Conservation (phyloP, 2,888 invertebrate species). For the Cyclophora punctaria region DNA sequence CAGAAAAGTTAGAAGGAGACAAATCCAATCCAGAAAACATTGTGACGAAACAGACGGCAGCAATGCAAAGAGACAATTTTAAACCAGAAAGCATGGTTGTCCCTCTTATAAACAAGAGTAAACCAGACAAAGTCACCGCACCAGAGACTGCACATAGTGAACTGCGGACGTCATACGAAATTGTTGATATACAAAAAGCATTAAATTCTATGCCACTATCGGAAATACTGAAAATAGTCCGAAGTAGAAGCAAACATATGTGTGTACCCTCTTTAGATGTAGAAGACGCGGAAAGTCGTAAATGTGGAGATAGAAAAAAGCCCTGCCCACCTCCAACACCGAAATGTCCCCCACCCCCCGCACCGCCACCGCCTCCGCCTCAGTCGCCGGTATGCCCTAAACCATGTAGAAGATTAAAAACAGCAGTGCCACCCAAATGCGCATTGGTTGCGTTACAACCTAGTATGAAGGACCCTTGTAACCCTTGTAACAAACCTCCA, state of each 20-base stretch:
- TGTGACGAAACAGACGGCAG: neutral
- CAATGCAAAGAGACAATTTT: neutral
- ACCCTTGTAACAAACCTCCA: no score
- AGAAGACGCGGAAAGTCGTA: slow-evolving; percentile 17
- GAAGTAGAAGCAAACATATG: slow-evolving; percentile 6
- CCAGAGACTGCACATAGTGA: neutral
- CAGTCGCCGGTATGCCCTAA: slow-evolving; percentile 14
- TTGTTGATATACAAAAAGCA: neutral
- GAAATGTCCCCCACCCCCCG: slow-evolving; percentile 16
- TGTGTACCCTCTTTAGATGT: neutral
- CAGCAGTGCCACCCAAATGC: no score
- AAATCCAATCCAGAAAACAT: no score
- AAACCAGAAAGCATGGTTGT: neutral
- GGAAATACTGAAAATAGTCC: slow-evolving; percentile 37
- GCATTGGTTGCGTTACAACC: no score
- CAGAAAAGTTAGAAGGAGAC: no score
- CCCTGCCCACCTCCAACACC: slow-evolving; percentile 24
- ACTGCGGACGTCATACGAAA: neutral
- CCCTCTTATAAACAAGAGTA: neutral
- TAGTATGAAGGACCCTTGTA: no score
- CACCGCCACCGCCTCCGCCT: slow-evolving; percentile 6
- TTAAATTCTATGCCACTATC: slow-evolving; percentile 29
- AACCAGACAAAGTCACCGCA: neutral
- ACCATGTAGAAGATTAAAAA: slow-evolving; percentile 13
- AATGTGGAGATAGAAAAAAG: slow-evolving; percentile 21